Base-by-base conservation (phyloP, 1,140 invertebrate species). In the Neotoxoptera formosana region DNA sequence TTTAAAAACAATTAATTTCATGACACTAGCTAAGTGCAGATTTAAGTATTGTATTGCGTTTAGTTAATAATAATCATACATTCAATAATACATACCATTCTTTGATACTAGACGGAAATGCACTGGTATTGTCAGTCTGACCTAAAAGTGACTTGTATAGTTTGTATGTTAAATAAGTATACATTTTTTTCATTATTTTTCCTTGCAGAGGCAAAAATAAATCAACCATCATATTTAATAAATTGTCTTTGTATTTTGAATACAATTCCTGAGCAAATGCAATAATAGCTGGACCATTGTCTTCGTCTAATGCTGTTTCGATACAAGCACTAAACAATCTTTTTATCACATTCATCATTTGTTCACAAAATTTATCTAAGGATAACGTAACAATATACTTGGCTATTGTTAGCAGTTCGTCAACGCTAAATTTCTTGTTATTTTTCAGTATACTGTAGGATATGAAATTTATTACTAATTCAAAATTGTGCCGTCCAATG, bases 301-400 rank as follows among this genome's bases (percentile, higher is more conserved):
- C 21, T 81, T 47, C 45, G 25, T 51, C 0, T 7, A 91, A 91
- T 9, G 90, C 67, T 51, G 45, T 51, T 23, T 91, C n/a, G 34
- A 91, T 83, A 81, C 90, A 91, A 81, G 11, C 7, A 21, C 17
- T 34, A 91, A 91, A 91, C 25, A 91, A 76, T 83, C n/a, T 48
- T 83, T 91, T 48, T 34, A 91, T 51, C 30, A 83, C 45, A 81
- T 83, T 48, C n/a, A 83, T 91, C 67, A 81, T 91, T 83, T 83
- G 45, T 51, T n/a, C 20, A 36, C 17, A 83, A 6, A 48, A 21
- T 8, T 51, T 20, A 48, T n/a, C n/a, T n/a, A 81, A 83, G n/a
- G 30, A 51, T 47, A 91, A 36, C 25, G 2, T 48, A 36, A 91
- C 45, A 91, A 34, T 51, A 36, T 21, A 36, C 9, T 91, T 91